A percentile compares a stretch with the other conserved stretches of the same genome.
Conservation (phyloP, 2,113 vertebrate species). For the Elephas maximus region DNA sequence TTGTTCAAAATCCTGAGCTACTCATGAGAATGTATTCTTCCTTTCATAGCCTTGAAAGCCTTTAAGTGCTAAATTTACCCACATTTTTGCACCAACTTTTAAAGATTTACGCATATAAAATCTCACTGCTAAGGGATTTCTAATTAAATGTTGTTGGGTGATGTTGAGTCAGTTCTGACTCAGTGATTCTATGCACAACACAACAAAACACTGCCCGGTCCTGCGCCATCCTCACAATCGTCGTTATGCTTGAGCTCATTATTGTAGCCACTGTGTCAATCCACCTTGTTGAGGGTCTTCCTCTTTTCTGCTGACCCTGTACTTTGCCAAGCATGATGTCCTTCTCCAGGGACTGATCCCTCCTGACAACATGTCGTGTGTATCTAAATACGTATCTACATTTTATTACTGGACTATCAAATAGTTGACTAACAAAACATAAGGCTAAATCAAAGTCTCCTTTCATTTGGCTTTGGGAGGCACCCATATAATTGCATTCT, state of each 20-base stretch:
- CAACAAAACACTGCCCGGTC: too few relatives aligned
- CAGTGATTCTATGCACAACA: too few relatives aligned
- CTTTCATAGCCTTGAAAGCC: neutral
- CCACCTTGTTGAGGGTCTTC: too few relatives aligned
- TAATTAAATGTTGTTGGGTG: neutral
- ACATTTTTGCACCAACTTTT: neutral
- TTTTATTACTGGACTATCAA: constrained; percentile 12
- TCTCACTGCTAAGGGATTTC: neutral
- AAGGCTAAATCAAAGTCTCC: neutral
- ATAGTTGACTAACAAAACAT: neutral
- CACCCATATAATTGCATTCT: neutral
- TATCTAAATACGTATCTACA: neutral
- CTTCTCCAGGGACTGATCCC: too few relatives aligned
- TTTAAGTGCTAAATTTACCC: constrained; percentile 10
- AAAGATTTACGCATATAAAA: neutral
- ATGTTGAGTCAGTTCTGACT: too few relatives aligned
- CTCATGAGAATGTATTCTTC: neutral
- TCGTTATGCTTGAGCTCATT: too few relatives aligned
- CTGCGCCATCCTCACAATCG: too few relatives aligned
- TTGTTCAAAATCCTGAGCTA: neutral
- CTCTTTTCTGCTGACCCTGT: too few relatives aligned
- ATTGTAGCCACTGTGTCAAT: too few relatives aligned
- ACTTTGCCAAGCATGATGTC: too few relatives aligned
- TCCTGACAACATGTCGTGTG: too few relatives aligned
- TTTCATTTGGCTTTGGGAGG: neutral